Percentiles rank a stretch among this genome's conserved stretches.
Evolutionary conservation across 2,797 vertebrate species (phyloP).

Genomic region (Geotrypetes seraphini): DNA sequence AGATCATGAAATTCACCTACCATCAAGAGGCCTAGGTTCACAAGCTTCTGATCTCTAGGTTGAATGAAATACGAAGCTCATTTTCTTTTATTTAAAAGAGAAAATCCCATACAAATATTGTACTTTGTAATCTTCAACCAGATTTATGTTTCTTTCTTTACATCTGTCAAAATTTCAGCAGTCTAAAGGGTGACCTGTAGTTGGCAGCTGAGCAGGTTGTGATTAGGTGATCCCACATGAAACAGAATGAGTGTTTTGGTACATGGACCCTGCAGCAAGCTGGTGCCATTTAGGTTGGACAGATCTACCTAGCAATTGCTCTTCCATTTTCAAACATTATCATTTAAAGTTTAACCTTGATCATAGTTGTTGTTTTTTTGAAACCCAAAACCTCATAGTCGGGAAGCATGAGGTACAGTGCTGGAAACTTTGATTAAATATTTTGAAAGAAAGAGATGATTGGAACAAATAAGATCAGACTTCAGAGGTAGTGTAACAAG

Average conservation of each 20-base stretch:
- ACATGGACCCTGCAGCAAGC: not conserved
- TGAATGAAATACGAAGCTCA: too few relatives aligned
- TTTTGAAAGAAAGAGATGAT: too few relatives aligned
- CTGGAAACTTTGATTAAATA: accelerated
- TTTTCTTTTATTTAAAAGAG: too few relatives aligned
- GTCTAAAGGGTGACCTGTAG: not conserved
- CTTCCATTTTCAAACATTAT: not conserved
- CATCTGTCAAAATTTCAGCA: not conserved
- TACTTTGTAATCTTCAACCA: too few relatives aligned
- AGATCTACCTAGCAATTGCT: not conserved
- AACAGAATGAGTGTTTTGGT: accelerated
- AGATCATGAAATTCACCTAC: too few relatives aligned
- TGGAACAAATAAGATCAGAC: too few relatives aligned
- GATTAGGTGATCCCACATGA: not conserved
- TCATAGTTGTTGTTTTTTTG: too few relatives aligned
- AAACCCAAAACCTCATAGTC: not conserved
- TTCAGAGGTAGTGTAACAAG: too few relatives aligned
- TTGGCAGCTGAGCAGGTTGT: accelerated
- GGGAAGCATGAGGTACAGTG: not conserved
- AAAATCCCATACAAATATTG: too few relatives aligned
- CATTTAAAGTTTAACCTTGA: not conserved
- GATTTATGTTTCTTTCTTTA: not conserved
- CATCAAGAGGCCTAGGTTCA: too few relatives aligned
- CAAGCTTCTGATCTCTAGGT: too few relatives aligned
- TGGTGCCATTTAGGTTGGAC: not conserved